phyloP scores from a whole-genome alignment of 2,888 invertebrate genomes.

The Nemurella pictetii region DNA sequence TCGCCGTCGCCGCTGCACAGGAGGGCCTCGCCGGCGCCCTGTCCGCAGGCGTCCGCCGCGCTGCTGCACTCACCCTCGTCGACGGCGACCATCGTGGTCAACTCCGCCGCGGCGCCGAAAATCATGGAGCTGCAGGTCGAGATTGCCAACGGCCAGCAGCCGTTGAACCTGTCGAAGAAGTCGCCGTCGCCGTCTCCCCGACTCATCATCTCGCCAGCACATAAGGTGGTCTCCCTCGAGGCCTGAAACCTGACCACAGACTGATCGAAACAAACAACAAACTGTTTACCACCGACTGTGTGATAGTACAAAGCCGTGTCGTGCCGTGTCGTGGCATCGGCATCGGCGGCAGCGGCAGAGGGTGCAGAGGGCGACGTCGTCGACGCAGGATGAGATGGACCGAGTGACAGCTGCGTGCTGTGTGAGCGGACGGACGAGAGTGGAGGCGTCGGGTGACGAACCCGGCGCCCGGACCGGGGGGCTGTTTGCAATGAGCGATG shows the following conservation, averaged over 20 bases:
- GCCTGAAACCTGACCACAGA: conserved; percentile 49
- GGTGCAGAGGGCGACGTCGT: background rate
- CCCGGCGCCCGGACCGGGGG: background rate
- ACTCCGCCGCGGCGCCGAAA: conserved; percentile 51
- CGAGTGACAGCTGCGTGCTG: background rate
- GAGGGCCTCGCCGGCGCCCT: conserved; percentile 46
- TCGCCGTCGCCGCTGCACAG: conserved; percentile 52
- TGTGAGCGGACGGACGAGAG: background rate
- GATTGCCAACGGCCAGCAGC: conserved; percentile 79
- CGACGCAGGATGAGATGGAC: background rate
- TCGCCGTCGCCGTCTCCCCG: conserved; percentile 76
- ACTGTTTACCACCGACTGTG: conserved; percentile 41
- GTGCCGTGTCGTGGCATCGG: background rate
- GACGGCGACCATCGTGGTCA: conserved; percentile 50
- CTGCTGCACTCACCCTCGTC: conserved; percentile 51
- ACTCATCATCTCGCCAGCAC: conserved; percentile 54
- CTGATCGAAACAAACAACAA: background rate
- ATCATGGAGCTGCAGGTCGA: conserved; percentile 79
- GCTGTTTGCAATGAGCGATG: conserved; percentile 24
- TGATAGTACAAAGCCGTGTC: conserved; percentile 42
- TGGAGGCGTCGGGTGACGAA: background rate
- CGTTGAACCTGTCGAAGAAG: conserved; percentile 87
- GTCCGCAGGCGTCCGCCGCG: conserved; percentile 57
- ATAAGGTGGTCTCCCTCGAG: conserved; percentile 50
- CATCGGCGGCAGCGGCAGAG: background rate